Evolutionary conservation across 2,113 vertebrate genomes (phyloP).

Genomic region (Triplophysa rosa): DNA sequence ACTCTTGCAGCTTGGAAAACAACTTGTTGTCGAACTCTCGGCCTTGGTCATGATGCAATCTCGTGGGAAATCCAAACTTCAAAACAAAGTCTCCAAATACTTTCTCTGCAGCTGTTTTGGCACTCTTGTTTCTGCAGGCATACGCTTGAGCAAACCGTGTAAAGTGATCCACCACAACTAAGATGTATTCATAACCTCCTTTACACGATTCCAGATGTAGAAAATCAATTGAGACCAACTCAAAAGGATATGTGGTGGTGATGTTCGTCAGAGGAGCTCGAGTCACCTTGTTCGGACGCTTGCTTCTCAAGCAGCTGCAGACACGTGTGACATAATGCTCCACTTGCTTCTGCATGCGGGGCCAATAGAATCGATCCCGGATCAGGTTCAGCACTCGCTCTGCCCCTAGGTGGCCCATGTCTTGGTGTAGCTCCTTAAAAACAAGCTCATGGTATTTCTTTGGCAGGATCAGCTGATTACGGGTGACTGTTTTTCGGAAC

Average conservation of each 20-base stretch:
- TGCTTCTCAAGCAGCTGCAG: background rate
- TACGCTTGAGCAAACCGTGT: too few species aligned
- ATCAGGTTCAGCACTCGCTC: background rate
- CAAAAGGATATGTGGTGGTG: too few species aligned
- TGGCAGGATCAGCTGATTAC: background rate
- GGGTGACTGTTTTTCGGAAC: background rate
- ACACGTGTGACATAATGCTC: background rate
- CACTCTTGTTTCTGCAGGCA: too few species aligned
- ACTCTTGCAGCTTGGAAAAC: constrained; percentile 6
- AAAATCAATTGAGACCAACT: too few species aligned
- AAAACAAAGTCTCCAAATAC: too few species aligned
- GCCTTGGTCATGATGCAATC: background rate
- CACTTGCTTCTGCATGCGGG: background rate
- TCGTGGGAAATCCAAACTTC: too few species aligned
- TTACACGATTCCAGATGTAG: too few species aligned
- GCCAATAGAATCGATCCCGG: background rate
- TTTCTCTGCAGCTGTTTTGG: too few species aligned
- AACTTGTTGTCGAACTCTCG: background rate
- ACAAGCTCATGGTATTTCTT: background rate
- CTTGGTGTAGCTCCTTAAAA: background rate
- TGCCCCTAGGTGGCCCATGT: background rate
- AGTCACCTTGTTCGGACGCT: background rate
- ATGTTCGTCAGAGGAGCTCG: background rate
- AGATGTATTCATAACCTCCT: too few species aligned
- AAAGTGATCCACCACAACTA: too few species aligned